These are phyloP conservation scores for Lasioglossum leucozonium DNA, from an alignment of 2,888 invertebrate species.

Conservation along the genomic window DNA sequence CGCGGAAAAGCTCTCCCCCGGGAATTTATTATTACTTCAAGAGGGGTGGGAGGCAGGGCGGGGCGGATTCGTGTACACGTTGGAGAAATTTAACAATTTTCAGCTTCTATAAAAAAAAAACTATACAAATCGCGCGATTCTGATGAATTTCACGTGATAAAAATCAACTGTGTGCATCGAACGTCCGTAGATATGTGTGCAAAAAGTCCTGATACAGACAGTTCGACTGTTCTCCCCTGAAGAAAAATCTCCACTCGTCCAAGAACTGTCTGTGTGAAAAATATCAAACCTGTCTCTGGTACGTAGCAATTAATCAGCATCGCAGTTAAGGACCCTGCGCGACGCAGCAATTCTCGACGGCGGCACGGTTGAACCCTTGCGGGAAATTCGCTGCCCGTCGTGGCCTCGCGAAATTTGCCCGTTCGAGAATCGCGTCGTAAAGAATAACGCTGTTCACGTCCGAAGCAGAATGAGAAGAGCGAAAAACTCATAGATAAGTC, in stretches of 20 bases:
- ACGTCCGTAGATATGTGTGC: background rate
- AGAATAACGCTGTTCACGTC: conserved; percentile 8
- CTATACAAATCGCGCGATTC: background rate
- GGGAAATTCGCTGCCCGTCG: conserved; percentile 11
- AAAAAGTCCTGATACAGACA: background rate
- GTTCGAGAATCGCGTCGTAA: conserved; percentile 18
- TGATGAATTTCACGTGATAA: background rate
- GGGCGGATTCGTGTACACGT: background rate
- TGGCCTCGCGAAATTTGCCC: background rate
- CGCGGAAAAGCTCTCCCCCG: background rate
- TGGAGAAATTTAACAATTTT: background rate
- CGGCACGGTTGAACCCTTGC: background rate
- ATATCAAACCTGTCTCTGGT: background rate
- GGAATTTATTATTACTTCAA: background rate
- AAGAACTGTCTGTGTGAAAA: background rate
- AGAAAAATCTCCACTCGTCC: no score
- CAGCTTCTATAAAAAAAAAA: background rate
- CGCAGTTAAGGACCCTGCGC: background rate
- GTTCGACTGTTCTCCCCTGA: no score
- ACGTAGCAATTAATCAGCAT: conserved; percentile 23
- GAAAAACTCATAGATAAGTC: conserved; percentile 48
- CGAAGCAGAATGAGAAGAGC: conserved; percentile 20
- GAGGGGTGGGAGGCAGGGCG: no score
- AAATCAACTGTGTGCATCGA: background rate
- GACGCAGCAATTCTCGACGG: background rate